These are phyloP conservation scores for Drosophila conformis DNA, from an alignment of 2,888 invertebrate genomes.

Conservation along the genomic window DNA sequence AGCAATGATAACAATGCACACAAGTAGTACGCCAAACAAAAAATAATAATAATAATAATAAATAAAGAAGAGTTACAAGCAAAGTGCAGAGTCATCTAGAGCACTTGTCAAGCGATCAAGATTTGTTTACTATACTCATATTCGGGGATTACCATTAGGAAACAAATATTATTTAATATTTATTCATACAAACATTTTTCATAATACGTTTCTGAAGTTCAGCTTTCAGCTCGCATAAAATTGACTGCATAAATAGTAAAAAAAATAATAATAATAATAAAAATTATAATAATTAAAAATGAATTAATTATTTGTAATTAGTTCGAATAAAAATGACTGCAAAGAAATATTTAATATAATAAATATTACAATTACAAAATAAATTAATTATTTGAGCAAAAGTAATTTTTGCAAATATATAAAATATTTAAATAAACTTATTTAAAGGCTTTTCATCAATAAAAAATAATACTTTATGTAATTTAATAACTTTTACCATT, in stretches of 20 bases:
- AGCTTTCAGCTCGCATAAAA: not conserved
- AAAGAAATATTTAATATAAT: not conserved
- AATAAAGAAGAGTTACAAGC: not conserved
- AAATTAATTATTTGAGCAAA: not conserved
- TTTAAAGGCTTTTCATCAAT: too few relatives aligned
- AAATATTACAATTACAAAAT: not conserved
- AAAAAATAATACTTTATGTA: not conserved
- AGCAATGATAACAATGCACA: conserved; percentile 33
- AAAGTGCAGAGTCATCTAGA: not conserved
- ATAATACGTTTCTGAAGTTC: not conserved
- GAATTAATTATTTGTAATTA: not conserved
- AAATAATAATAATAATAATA: not conserved
- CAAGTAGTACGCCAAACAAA: not conserved
- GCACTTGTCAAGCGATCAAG: not conserved
- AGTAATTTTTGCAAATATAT: not conserved
- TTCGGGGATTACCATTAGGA: not conserved
- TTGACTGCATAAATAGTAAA: too few relatives aligned
- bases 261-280: not conserved
- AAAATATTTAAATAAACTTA: too few relatives aligned
- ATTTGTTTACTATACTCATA: not conserved
- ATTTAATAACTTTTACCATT: not conserved
- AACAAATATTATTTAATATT: not conserved
- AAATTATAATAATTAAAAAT: not conserved
- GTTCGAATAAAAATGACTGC: not conserved
- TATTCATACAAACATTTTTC: not conserved